Evolutionary conservation across 2,113 vertebrate species (phyloP).

Genomic region (Carassius carassius): DNA sequence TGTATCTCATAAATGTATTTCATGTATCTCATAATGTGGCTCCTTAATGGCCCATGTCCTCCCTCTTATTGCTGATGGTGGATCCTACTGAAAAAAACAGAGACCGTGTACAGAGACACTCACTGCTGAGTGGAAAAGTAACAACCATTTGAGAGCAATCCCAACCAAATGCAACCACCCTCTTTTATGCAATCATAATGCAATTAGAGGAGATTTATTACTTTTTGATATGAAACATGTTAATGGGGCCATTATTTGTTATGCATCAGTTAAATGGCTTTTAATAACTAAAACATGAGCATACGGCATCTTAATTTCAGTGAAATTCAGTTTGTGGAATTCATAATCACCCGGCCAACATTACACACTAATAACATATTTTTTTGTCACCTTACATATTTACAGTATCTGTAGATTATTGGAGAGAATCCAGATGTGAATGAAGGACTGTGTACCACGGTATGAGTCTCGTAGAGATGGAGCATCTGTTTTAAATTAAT

Average conservation of each 20-base stretch:
- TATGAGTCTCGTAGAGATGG: background rate
- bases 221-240: constrained; percentile 11
- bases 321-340: background rate
- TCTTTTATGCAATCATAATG: background rate
- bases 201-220: constrained; percentile 35
- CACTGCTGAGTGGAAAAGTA: background rate
- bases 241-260: constrained; percentile 14
- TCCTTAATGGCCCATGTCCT: constrained; percentile 29
- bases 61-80: constrained; percentile 11
- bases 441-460: constrained; percentile 33
- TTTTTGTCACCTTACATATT: constrained; percentile 26
- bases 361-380: constrained; percentile 39
- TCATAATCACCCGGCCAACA: constrained; percentile 33
- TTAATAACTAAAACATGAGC: constrained; percentile 28
- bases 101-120: constrained; percentile 7
- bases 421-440: constrained; percentile 42
- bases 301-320: constrained; percentile 34
- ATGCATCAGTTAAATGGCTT: background rate
- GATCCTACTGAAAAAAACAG: constrained; percentile 6
- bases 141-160: background rate
- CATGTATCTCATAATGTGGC: constrained; percentile 3
- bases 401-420: constrained; percentile 36
- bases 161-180: background rate
- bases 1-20: constrained; percentile 21
- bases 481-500: constrained; percentile 12